Percentiles rank a stretch among this genome's conserved stretches.
Evolutionary conservation across 2,797 vertebrate genomes (phyloP).

Genomic region (Labroides dimidiatus): DNA sequence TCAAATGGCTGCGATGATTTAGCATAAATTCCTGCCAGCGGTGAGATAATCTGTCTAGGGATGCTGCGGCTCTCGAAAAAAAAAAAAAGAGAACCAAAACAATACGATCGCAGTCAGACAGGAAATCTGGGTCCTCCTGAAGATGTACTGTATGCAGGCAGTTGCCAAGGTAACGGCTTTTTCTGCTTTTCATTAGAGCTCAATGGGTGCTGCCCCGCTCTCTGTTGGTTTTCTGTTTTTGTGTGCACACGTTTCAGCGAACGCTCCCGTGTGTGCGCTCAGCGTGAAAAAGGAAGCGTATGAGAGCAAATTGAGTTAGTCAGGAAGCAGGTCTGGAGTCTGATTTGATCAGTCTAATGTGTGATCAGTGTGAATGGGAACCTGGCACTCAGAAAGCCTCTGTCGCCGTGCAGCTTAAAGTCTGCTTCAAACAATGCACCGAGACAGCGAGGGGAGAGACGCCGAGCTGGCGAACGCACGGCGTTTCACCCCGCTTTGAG

Average conservation of each 20-base stretch:
- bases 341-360: constrained; percentile 82
- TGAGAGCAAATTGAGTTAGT: constrained; percentile 78
- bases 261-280: constrained; percentile 14
- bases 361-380: constrained; percentile 79
- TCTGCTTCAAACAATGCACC: constrained; percentile 61
- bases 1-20: constrained; percentile 52
- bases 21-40: constrained; percentile 63
- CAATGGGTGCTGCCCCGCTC: constrained; percentile 74
- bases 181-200: constrained; percentile 80
- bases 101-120: constrained; percentile 69
- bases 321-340: constrained; percentile 79
- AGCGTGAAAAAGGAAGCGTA: constrained; percentile 72
- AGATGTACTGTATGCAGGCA: constrained; percentile 71
- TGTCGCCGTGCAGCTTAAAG: constrained; percentile 66
- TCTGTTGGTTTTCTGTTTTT: constrained; percentile 52
- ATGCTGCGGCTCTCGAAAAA: constrained; percentile 66
- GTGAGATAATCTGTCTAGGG: constrained; percentile 71
- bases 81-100: constrained; percentile 69
- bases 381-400: constrained; percentile 66
- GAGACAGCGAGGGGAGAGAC: constrained; percentile 24
- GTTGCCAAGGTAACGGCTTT: constrained; percentile 79
- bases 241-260: constrained; percentile 39
- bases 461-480: constrained; percentile 17
- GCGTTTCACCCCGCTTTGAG: background rate
- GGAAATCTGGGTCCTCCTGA: constrained; percentile 79